Evolutionary conservation across 2,113 vertebrate genomes (phyloP), one percentile per base, ranked within the genome.

Genomic region (Otocyon megalotis): DNA sequence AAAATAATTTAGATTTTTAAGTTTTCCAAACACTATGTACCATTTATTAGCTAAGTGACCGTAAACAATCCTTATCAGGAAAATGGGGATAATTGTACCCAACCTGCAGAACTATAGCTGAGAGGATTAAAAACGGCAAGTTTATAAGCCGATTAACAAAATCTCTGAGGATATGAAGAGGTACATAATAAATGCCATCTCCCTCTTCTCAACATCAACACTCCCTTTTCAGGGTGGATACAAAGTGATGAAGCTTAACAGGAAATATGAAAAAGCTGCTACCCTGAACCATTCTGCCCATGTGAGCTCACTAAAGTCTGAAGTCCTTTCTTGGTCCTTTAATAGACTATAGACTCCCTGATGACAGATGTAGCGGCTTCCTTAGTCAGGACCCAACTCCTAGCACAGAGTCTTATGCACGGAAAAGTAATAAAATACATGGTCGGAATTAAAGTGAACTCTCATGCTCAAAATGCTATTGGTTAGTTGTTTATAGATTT

Each of bases 1-100:
- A 35, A 88, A 77, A 96, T 88, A 71, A 92, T 89, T 93, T 65
- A 50, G 32, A 67, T 77, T 77, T 77, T 22, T 94, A 22, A 1
- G 0, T 19, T 79, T 86, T 88, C 77, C 0, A 71, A 89, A 53
- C 63, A 58, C 5, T 54, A 3, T 35, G 2, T 71, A 43, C 15
- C 20, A 54, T 65, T 95, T 94, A 65, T 94, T 88, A 80, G 48
- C 13, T 58, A 82, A 62, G 35, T 82, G 58, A 35, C 11, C 28
- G 67, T 69, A 80, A 56, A 83, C 35, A 77, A 74, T 58, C 26
- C 50, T 82, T 53, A 48, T 35, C 0, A 56, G n/a, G 19, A 69
- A 80, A 92, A 71, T 74, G 15, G 5, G 13, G 5, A 53, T 65
- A 50, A 65, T 85, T 35, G 76, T 53, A n/a, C 1, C 11, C 28